Evolutionary conservation across 2,113 vertebrate genomes (phyloP), one percentile per base, ranked within the genome.

Genomic region (Alectura lathami): DNA sequence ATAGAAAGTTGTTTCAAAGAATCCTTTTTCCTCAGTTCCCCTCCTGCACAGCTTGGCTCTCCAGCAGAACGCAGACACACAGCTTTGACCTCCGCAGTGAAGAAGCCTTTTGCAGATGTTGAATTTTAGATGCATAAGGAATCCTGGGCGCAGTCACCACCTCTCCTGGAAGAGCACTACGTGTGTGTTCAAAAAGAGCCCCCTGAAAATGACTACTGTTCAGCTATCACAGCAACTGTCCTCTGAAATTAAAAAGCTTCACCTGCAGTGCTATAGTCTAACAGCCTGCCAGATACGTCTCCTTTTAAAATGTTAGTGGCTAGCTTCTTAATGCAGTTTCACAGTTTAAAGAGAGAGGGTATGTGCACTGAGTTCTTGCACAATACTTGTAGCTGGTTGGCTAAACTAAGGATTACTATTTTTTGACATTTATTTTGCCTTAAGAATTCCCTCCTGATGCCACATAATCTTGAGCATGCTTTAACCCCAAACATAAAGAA

Each of bases 341-440:
- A 30, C 59, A 48, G 68, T 59, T 72, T n/a, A 67, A 17, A 43
- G 34, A 88, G 24, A 73, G 30, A 79, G 45, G 87, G 88, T 16
- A 56, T 30, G 20, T 22, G 32, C 51, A 75, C 62, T 30, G 34
- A 50, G 90, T 82, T 67, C 63, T 90, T 80, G 43, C 63, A 94
- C 21, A 74, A 60, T 15, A 47, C 16, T 40, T 36, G 6, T 17
- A 57, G 60, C 23, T 88, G 63, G 36, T 62, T 4, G 3, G 50
- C 54, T 64, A 74, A 91, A 23, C 38, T 38, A 86, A 81, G 32
- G 34, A 57, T 56, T 70, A 72, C 21, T 68, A 20, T 34, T 77
- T 86, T 93, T 79, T 94, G 43, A 88, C 30, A 64, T 88, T 81
- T 51, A 80, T 80, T 86, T 96, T 16, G 27, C 79, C 68, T 81